Evolutionary conservation across 2,113 vertebrate genomes (phyloP).

Genomic region (Rhizomys pruinosus): DNA sequence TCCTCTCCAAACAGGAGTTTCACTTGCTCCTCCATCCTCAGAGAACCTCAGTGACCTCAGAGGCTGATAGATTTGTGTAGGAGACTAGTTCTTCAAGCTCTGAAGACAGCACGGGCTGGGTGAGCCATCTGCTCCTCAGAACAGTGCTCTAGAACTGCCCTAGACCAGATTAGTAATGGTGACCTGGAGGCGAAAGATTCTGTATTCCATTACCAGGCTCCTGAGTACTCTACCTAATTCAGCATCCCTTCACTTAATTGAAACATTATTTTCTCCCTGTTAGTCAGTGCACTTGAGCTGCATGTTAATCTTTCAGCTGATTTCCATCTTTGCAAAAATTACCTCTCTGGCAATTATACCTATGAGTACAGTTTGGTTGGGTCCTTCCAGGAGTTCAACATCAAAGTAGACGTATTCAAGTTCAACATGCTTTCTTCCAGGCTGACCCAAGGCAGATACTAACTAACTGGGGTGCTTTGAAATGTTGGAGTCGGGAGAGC

Average conservation of each 20-base stretch:
- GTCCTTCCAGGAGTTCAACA: conserved; percentile 72
- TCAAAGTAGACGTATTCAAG: conserved; percentile 76
- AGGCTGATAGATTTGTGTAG: conserved; percentile 63
- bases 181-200: conserved; percentile 80
- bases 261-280: conserved; percentile 83
- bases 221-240: conserved; percentile 81
- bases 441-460: conserved; percentile 75
- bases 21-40: conserved; percentile 62
- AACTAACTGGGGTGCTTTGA: conserved; percentile 69
- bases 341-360: conserved; percentile 80
- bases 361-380: conserved; percentile 77
- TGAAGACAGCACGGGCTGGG: conserved; percentile 76
- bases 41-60: conserved; percentile 69
- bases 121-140: conserved; percentile 78
- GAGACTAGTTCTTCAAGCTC: conserved; percentile 75
- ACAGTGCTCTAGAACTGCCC: conserved; percentile 76
- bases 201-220: conserved; percentile 81
- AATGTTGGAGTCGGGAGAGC: conserved; percentile 67
- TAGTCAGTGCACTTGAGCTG: conserved; percentile 75
- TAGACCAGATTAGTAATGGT: conserved; percentile 77
- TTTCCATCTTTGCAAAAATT: conserved; percentile 82
- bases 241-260: conserved; percentile 82
- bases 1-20: conserved; percentile 51
- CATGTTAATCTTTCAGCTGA: conserved; percentile 81
- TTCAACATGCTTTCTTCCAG: conserved; percentile 68